A percentile compares a stretch with the other conserved stretches of the same genome.
Conservation (phyloP, 2,888 invertebrate genomes). For the Scelioninae gen. 1 region DNA sequence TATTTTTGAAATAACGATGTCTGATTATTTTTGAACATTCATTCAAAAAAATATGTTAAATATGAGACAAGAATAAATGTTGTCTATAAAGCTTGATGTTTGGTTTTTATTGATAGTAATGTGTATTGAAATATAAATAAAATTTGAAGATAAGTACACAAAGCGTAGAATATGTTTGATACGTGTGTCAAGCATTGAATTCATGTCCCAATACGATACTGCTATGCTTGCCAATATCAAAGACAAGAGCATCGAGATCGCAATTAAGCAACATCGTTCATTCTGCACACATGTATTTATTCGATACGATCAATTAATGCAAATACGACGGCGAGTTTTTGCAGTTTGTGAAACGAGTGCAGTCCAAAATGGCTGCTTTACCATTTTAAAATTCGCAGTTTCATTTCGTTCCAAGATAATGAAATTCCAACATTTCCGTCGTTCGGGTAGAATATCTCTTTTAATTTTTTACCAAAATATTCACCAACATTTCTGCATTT, state of each 20-base stretch:
- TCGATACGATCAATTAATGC: slow-evolving; percentile 41
- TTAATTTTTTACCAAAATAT: slow-evolving; percentile 27
- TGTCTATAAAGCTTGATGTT: not conserved
- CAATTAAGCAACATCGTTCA: slow-evolving; percentile 38
- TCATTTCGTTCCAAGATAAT: slow-evolving; percentile 31
- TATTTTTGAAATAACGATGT: too few relatives aligned
- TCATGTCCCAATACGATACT: slow-evolving; percentile 20
- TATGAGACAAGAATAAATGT: not conserved
- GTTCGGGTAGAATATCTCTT: slow-evolving; percentile 1
- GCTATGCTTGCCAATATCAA: slow-evolving; percentile 30
- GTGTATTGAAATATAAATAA: not conserved
- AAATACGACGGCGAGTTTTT: slow-evolving; percentile 22
- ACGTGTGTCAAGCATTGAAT: slow-evolving; percentile 5
- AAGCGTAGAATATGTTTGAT: not conserved
- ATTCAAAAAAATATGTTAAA: not conserved
- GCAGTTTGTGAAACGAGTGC: slow-evolving; percentile 24
- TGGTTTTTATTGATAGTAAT: not conserved
- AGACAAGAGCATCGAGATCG: slow-evolving; percentile 40
- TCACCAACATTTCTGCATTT: too few relatives aligned
- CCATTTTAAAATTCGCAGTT: slow-evolving; percentile 1
- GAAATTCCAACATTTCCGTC: slow-evolving; percentile 29
- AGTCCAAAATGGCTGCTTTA: slow-evolving; percentile 30
- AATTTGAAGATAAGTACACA: not conserved
- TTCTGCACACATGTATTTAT: slow-evolving; percentile 28
- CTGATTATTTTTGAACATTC: too few relatives aligned